Evolutionary conservation across 2,797 vertebrate species (phyloP).

Genomic region (Lerista edwardsae): DNA sequence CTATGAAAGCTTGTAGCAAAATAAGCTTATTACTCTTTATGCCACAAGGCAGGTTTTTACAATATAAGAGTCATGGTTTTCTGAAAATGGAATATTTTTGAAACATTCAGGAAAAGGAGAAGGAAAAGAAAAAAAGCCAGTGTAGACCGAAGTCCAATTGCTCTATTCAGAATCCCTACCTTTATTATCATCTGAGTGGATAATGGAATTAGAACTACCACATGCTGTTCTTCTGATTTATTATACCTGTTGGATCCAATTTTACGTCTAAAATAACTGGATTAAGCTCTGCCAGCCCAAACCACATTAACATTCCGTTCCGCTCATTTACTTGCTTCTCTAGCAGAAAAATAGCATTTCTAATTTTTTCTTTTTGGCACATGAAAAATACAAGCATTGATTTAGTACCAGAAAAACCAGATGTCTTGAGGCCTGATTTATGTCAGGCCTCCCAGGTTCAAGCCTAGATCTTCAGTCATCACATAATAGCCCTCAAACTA

Average conservation of each 20-base stretch:
- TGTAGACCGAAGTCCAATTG: too few species aligned
- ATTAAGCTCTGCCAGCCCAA: slow-evolving; percentile 40
- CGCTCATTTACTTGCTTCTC: not conserved
- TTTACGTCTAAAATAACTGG: slow-evolving; percentile 34
- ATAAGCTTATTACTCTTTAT: too few species aligned
- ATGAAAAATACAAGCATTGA: not conserved
- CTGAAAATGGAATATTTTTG: not conserved
- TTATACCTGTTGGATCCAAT: slow-evolving; percentile 19
- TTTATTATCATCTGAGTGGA: not conserved
- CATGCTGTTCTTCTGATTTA: slow-evolving; percentile 45
- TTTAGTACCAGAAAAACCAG: not conserved
- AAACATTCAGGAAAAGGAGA: not conserved
- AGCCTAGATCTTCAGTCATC: not conserved
- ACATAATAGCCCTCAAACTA: not conserved
- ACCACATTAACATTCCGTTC: not conserved
- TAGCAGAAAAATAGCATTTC: not conserved
- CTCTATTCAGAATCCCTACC: not conserved
- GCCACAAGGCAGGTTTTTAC: not conserved
- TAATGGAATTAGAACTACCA: slow-evolving; percentile 15
- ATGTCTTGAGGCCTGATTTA: not conserved
- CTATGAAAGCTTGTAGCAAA: too few species aligned
- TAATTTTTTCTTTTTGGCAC: not conserved
- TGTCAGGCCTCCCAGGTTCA: not conserved
- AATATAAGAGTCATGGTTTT: not conserved
- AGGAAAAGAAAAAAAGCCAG: too few species aligned